Conservation (phyloP, 2,797 vertebrate genomes). For the Sylvilagus floridanus region DNA sequence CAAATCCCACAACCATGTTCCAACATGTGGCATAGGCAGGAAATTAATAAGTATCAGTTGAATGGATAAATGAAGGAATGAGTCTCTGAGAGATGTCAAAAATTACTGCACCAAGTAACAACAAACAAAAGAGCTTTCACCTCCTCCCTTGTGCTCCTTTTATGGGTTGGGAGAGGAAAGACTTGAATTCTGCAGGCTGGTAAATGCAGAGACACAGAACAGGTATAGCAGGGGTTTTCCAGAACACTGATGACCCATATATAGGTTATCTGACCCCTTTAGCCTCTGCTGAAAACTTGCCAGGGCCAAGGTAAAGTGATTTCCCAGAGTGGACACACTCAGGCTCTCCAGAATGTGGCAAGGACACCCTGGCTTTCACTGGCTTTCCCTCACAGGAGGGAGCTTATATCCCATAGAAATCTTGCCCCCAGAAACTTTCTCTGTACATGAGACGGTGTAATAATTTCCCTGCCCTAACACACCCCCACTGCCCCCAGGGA, state of each 20-base stretch:
- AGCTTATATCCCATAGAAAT: slow-evolving; percentile 10
- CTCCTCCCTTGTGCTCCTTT: background rate
- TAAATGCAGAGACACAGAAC: background rate
- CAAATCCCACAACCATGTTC: background rate
- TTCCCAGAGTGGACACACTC: background rate
- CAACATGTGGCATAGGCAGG: background rate
- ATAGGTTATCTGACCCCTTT: background rate
- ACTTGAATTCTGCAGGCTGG: background rate
- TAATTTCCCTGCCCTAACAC: background rate
- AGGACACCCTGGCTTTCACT: background rate
- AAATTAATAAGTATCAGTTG: slow-evolving; percentile 19
- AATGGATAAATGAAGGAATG: background rate
- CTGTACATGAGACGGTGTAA: background rate
- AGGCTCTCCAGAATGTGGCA: background rate
- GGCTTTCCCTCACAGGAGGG: background rate
- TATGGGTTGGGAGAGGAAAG: background rate
- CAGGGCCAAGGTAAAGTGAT: background rate
- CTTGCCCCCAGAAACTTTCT: background rate
- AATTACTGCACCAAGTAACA: background rate
- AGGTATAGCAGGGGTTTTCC: background rate
- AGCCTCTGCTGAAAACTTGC: background rate
- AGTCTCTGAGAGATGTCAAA: slow-evolving; percentile 29
- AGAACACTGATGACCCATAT: accelerated
- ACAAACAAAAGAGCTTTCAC: background rate
- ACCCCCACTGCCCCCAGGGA: background rate